Base-by-base conservation (phyloP, 1,140 invertebrate species). In the Drosophila trapezifrons region DNA sequence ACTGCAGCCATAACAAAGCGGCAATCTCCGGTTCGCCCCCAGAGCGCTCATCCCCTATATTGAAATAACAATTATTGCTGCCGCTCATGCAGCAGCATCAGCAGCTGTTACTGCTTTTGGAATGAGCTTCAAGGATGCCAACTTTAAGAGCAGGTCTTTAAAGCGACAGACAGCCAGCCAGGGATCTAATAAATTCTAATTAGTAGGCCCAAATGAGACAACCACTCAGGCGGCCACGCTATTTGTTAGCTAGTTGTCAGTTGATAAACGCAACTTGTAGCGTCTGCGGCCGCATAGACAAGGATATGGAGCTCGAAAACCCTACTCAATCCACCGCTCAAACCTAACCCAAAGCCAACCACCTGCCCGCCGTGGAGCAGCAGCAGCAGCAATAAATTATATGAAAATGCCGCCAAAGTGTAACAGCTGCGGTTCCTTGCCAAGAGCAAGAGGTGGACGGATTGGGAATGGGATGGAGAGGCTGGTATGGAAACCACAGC, bases 401-500 rank as follows among this genome's bases (percentile, higher is more conserved):
- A 87, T 80, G 80, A 87, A 83, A 87, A 83, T 78, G 84, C 84
- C 84, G 80, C 84, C 73, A 89, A 87, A 87, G 84, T 84, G 77
- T 80, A 87, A 77, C 84, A 87, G 84, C 84, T 87, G 84, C 70
- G 83, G 79, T 78, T 76, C 66, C 66, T 60, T 57, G 71, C 80
- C 75, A 69, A 15, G 46, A 60, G 55, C 49, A 49, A 49, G 60
- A 43, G 37, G 59, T 70, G 47, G 27, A 22, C 17, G 55, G 64
- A 29, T 59, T 27, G 40, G 25, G 38, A 35, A 3, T 29, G 38
- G 55, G 38, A 9, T 18, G 9, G n/a, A 5, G 18, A 10, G 20
- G 20, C 6, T 18, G 49, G 18, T 20, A 9, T 32, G 43, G 52
- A 47, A 71, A 71, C 69, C 69, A 72, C 69, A 72, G 69, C 69